phyloP scores from a whole-genome alignment of 2,888 invertebrate genomes.

The Drosophila meridiana region DNA sequence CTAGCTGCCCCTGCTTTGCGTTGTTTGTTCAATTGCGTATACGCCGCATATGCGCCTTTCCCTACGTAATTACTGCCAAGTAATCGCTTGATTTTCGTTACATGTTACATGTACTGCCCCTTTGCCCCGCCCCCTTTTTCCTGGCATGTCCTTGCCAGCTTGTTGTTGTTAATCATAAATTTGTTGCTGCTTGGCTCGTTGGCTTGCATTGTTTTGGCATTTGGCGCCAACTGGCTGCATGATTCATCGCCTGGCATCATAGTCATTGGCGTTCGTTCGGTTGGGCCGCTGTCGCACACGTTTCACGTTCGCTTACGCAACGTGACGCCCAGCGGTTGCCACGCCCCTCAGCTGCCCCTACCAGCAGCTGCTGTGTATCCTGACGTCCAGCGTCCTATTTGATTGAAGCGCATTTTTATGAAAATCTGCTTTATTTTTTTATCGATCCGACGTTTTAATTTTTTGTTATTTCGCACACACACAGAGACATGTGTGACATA shows the following conservation, averaged over 20 bases:
- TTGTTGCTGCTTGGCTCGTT: slow-evolving; percentile 42
- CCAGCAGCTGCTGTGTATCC: not conserved
- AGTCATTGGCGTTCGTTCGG: slow-evolving; percentile 20
- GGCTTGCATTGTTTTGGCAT: slow-evolving; percentile 74
- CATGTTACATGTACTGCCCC: slow-evolving; percentile 13
- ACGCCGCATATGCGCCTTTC: slow-evolving; percentile 46
- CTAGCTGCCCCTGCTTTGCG: not conserved
- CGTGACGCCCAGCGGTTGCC: slow-evolving; percentile 32
- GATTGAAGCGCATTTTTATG: slow-evolving; percentile 70
- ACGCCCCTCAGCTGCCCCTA: not conserved
- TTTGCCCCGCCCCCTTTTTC: not conserved
- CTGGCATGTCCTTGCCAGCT: not conserved
- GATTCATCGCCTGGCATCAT: slow-evolving; percentile 61
- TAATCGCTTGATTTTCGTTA: slow-evolving; percentile 57
- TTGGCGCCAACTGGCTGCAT: slow-evolving; percentile 76
- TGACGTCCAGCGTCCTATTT: slow-evolving; percentile 28
- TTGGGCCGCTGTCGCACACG: slow-evolving; percentile 47
- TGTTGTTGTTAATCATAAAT: slow-evolving; percentile 66
- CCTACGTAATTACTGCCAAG: slow-evolving; percentile 68
- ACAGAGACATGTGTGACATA: not conserved
- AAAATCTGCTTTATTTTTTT: slow-evolving; percentile 65
- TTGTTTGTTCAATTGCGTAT: slow-evolving; percentile 56
- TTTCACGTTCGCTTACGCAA: slow-evolving; percentile 64
- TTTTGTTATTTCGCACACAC: slow-evolving; percentile 43
- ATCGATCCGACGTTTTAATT: slow-evolving; percentile 74